Evolutionary conservation across 1,140 invertebrate species (phyloP).

Genomic region (Drosophila seguyi): DNA sequence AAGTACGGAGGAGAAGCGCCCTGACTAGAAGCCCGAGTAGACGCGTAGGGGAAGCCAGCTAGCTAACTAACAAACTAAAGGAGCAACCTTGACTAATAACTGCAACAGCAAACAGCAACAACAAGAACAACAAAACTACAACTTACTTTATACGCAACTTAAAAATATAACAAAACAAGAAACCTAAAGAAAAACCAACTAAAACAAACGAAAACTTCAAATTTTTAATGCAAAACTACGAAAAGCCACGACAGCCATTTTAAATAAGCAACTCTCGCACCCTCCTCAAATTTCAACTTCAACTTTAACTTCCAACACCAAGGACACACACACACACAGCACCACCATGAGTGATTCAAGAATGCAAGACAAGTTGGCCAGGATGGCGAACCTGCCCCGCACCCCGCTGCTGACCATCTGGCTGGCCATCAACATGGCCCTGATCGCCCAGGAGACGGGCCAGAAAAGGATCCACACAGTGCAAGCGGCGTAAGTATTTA

Average conservation of each 20-base stretch:
- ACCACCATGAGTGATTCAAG: conserved; percentile 83
- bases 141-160: conserved; percentile 76
- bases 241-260: conserved; percentile 54
- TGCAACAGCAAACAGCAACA: conserved; percentile 33
- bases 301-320: conserved; percentile 43
- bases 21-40: conserved; percentile 36
- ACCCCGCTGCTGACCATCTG: conserved; percentile 81
- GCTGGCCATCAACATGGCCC: conserved; percentile 82
- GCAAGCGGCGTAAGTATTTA: conserved; percentile 80
- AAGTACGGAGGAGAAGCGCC: conserved; percentile 40
- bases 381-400: conserved; percentile 69
- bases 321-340: conserved; percentile 27
- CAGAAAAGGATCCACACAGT: conserved; percentile 74
- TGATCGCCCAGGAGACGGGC: conserved; percentile 79
- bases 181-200: conserved; percentile 34
- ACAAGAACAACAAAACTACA: conserved; percentile 51
- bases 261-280: conserved; percentile 64
- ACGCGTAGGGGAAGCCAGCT: conserved; percentile 24
- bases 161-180: conserved; percentile 11
- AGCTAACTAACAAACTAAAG: conserved; percentile 43
- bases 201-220: conserved; percentile 48
- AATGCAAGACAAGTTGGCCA: conserved; percentile 68
- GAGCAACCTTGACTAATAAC: conserved; percentile 64
- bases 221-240: conserved; percentile 66
- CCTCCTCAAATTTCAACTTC: conserved; percentile 31